A percentile compares a stretch with the other conserved stretches of the same genome.
These are phyloP conservation scores for Otolemur crassicaudatus DNA, from an alignment of 2,797 vertebrate species.

Conservation along the genomic window DNA sequence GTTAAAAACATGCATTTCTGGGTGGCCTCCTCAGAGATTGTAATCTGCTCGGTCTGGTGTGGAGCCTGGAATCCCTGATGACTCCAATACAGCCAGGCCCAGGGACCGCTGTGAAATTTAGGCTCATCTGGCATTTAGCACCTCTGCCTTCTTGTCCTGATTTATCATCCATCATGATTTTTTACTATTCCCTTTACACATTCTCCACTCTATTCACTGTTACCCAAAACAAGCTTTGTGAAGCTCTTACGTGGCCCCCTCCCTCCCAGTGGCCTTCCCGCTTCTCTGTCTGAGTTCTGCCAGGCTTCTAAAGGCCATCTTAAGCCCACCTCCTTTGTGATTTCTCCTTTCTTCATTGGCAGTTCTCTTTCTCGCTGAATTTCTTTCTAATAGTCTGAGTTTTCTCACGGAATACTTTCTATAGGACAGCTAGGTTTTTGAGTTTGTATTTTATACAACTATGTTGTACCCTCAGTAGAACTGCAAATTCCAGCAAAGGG, in stretches of 20 bases:
- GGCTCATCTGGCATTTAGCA: not conserved
- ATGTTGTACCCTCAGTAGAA: not conserved
- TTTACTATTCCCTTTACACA: conserved; percentile 2
- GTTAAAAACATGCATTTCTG: not conserved
- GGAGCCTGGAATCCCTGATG: not conserved
- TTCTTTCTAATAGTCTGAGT: not conserved
- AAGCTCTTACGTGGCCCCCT: not conserved
- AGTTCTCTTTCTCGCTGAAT: conserved; percentile 19
- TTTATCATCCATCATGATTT: not conserved
- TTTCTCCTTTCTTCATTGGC: not conserved
- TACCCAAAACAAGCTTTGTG: not conserved
- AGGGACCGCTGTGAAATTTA: not conserved
- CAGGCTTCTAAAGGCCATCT: not conserved
- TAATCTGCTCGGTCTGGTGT: not conserved
- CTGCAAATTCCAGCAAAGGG: conserved; percentile 28
- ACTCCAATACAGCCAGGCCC: not conserved
- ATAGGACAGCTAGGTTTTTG: not conserved
- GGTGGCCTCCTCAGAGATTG: not conserved
- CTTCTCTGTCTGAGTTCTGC: not conserved
- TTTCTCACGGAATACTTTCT: not conserved
- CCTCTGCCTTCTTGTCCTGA: not conserved
- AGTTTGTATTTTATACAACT: conserved; percentile 15
- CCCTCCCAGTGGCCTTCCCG: not conserved
- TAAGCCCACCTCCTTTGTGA: not conserved
- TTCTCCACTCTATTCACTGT: not conserved